phyloP scores from a whole-genome alignment of 2,888 invertebrate species.

The Entomobrya proxima region DNA sequence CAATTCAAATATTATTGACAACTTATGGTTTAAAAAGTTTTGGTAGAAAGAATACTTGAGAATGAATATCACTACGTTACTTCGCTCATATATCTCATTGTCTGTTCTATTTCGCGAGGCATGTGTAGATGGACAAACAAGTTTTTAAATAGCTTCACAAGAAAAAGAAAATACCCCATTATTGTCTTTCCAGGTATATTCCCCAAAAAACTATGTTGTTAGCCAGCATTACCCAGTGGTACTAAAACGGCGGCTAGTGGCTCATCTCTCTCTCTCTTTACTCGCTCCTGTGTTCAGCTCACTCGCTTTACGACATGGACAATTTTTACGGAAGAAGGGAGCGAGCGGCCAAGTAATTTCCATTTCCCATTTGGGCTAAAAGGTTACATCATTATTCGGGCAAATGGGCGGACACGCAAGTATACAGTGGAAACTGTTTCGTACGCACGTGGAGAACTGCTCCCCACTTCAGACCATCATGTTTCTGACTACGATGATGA shows the following conservation, averaged over 20 bases:
- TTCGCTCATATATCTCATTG: neutral
- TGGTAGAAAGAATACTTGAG: neutral
- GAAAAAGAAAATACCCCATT: neutral
- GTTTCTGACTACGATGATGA: no score
- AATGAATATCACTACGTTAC: neutral
- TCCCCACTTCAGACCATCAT: no score
- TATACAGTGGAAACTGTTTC: neutral
- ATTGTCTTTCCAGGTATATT: neutral
- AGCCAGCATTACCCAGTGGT: neutral
- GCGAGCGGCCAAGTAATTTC: constrained; percentile 42
- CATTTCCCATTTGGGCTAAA: constrained; percentile 51
- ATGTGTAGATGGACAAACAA: constrained; percentile 15
- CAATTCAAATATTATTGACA: no score
- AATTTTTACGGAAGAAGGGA: constrained; percentile 31
- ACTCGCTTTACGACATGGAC: constrained; percentile 10
- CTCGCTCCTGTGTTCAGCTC: neutral
- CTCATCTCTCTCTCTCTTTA: neutral
- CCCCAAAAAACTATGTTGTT: neutral
- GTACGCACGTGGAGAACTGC: neutral
- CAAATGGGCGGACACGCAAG: neutral
- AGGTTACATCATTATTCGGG: neutral
- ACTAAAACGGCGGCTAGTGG: neutral
- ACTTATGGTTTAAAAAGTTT: no score
- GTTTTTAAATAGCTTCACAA: neutral
- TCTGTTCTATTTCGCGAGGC: constrained; percentile 5